Conservation (phyloP, 2,888 invertebrate genomes). For the Corythucha ciliata region DNA sequence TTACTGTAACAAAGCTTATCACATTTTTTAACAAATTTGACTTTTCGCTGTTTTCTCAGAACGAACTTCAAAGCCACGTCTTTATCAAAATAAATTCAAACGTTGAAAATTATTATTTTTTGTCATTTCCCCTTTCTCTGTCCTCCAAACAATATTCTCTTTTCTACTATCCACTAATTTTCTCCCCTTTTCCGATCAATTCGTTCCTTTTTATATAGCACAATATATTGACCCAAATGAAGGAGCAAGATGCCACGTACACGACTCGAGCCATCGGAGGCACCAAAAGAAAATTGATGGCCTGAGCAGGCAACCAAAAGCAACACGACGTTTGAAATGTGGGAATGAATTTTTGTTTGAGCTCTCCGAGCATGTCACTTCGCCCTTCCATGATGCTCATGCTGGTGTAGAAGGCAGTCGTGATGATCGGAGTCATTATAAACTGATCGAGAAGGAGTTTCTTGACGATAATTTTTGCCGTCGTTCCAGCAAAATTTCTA, state of each 20-base stretch:
- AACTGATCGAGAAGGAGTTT: constrained; percentile 71
- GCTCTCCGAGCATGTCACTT: constrained; percentile 59
- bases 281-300: constrained; percentile 64
- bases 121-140: no score
- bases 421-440: constrained; percentile 60
- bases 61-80: no score
- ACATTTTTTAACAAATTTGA: no score
- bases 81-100: no score
- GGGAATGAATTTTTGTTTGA: constrained; percentile 39
- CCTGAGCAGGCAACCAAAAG: constrained; percentile 77
- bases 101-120: no score
- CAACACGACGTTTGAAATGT: constrained; percentile 64
- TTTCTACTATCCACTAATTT: no score
- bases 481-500: constrained; percentile 55
- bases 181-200: no score
- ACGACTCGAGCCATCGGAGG: constrained; percentile 64
- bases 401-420: constrained; percentile 59
- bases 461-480: constrained; percentile 51
- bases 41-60: no score
- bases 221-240: constrained; percentile 45
- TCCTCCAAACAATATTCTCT: no score
- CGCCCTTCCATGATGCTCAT: constrained; percentile 66
- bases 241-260: constrained; percentile 67
- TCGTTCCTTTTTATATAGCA: constrained; percentile 29
- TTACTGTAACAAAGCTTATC: no score